These are phyloP conservation scores for Nyctibius grandis DNA, from an alignment of 2,797 vertebrate genomes.

Conservation along the genomic window DNA sequence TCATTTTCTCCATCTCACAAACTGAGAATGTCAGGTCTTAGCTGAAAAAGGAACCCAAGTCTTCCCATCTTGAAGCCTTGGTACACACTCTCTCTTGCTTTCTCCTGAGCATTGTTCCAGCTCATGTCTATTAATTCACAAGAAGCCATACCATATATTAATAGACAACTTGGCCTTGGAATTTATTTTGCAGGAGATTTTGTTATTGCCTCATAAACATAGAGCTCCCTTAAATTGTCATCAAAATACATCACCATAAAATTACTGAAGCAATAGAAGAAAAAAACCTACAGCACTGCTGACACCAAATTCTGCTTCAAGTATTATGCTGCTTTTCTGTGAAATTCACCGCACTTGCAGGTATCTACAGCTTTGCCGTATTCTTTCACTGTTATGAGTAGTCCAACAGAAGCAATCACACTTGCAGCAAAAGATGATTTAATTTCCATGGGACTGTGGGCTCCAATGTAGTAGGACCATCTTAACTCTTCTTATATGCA, in stretches of 20 bases:
- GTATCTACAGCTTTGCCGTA: neutral
- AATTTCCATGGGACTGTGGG: neutral
- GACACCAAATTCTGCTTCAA: neutral
- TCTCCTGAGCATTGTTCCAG: neutral
- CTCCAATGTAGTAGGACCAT: neutral
- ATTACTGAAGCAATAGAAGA: conserved; percentile 7
- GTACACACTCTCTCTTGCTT: neutral
- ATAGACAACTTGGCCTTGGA: neutral
- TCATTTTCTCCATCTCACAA: neutral
- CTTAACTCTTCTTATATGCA: neutral
- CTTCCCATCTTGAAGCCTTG: neutral
- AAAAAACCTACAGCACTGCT: neutral
- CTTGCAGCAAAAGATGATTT: neutral
- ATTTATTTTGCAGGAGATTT: conserved; percentile 28
- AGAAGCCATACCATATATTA: neutral
- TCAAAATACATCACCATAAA: conserved; percentile 16
- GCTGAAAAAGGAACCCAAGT: neutral
- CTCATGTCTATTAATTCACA: neutral
- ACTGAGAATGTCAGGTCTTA: neutral
- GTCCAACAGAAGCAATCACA: neutral
- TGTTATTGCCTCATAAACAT: conserved; percentile 25
- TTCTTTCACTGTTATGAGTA: neutral
- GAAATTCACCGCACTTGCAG: neutral
- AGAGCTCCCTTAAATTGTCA: neutral
- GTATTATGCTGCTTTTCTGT: neutral